Base-by-base conservation (phyloP, 2,797 vertebrate species). In the Manis crassicaudata region DNA sequence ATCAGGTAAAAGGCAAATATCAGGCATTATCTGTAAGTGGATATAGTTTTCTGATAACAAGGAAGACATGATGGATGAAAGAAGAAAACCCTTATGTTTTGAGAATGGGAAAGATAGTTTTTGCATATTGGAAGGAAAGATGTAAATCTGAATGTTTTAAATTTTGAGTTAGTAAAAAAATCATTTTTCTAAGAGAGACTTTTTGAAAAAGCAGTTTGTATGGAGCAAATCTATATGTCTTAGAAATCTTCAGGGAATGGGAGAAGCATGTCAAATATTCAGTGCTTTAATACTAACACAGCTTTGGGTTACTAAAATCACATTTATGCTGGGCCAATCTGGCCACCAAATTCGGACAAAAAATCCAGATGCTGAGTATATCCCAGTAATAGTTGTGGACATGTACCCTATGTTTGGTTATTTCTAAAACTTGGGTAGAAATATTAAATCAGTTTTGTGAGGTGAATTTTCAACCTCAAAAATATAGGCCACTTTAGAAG, bases 311-410 rank as follows among this genome's bases (percentile, higher is more conserved):
- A 80, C 90, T 84, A 79, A 98, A 97, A 95, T 96, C 92, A 88
- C 77, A 90, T 90, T 79, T 37, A 90, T 52, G 90, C 54, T 80
- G 63, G 54, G n/a, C 75, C 79, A 75, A 58, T 88, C 58, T 96
- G 85, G 92, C 97, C 70, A 95, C 96, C 90, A 97, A 96, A 98
- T 98, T 97, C 98, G 96, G 95, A 93, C 72, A 97, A 96, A 87
- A 97, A 97, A 96, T 97, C 77, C 89, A 97, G 88, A 97, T 97
- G 90, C 92, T 94, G 76, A 97, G 97, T 97, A 94, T 95, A 94
- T 95, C 90, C 97, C 93, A 76, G 67, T 98, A 97, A 97, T 94
- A 97, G 96, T 93, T 80, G 83, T 95, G 95, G 83, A 97, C 92
- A 90, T 83, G 3, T 85, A 65, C 37, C 50, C 50, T 94, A 63